Base-by-base conservation (phyloP, 2,113 vertebrate genomes). In the Gracilinanus agilis region DNA sequence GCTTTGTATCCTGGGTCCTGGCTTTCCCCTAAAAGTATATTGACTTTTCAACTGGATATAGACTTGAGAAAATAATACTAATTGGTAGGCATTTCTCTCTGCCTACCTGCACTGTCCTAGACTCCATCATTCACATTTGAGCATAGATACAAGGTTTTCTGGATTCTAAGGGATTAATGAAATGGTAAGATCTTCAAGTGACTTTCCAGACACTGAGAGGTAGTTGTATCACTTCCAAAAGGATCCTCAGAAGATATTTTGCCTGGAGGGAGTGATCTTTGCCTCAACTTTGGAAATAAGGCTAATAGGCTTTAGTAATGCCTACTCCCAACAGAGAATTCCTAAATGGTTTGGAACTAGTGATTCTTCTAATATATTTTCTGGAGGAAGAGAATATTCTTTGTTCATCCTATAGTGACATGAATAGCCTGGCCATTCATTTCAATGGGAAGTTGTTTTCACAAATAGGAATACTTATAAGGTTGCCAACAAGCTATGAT, bases 301-400 rank as follows among this genome's bases (percentile, higher is more conserved):
- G 34, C 61, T 93, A 91, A 53, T 55, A 7, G 6, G 21, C 55
- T 27, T 58, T 10, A 9, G 23, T 21, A 25, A 53, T n/a, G 25
- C 44, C 44, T 58, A 89, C 53, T 94, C 34, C 40, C 91, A 16
- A 91, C 83, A 55, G n/a, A 88, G 53, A 94, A 91, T 93, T 90
- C 53, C 55, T 67, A 92, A 34, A 3, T 0, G 9, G 75, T 92
- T 58, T 44, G 49, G 53, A 94, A n/a, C 13, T 56, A 92, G 61
- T 24, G 23, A 6, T 90, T 93, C 83, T 92, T 19, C 25, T 58
- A 24, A 25, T 95, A 24, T 92, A 44, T 53, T 83, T 91, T 94
- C 58, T 88, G 44, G 49, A 89, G n/a, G 53, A 29, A 93, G 54
- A 49, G 10, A 23, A 3, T 54, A 90, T 88, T 67, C n/a, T 91